phyloP scores from a whole-genome alignment of 2,888 invertebrate genomes.

The Plusia festucae region DNA sequence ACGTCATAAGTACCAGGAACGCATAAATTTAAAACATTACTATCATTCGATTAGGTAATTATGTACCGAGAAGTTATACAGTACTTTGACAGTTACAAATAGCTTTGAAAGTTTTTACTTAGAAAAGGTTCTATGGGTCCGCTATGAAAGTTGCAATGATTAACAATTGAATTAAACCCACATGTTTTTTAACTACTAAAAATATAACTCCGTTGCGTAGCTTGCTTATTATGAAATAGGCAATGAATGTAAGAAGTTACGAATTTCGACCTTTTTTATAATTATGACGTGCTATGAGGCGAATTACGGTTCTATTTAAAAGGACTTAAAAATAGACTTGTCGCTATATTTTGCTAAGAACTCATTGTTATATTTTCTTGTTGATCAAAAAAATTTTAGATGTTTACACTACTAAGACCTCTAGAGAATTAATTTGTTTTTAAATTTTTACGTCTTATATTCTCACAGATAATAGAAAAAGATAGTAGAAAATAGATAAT shows the following conservation, averaged over 20 bases:
- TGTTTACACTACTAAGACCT: too few species aligned
- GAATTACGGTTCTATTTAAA: too few species aligned
- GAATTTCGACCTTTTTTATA: not conserved
- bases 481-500: too few species aligned
- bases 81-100: slow-evolving; percentile 8
- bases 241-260: not conserved
- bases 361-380: too few species aligned
- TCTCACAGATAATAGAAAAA: too few species aligned
- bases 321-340: not conserved
- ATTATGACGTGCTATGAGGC: not conserved
- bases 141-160: slow-evolving; percentile 12
- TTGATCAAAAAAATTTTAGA: too few species aligned
- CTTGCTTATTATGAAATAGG: slow-evolving; percentile 32
- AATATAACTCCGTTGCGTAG: slow-evolving; percentile 18
- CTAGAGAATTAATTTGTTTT: too few species aligned
- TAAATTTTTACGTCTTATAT: too few species aligned
- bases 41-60: slow-evolving; percentile 9
- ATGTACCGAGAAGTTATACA: slow-evolving; percentile 20
- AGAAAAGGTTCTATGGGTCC: slow-evolving; percentile 25
- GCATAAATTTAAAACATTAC: slow-evolving; percentile 18
- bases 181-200: slow-evolving; percentile 21
- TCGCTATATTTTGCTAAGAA: too few species aligned
- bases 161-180: slow-evolving; percentile 35
- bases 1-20: slow-evolving; percentile 29
- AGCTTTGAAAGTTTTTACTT: slow-evolving; percentile 36